phyloP scores from a whole-genome alignment of 92 coral and sea anemone species.

The Zoanthus sociatus region DNA sequence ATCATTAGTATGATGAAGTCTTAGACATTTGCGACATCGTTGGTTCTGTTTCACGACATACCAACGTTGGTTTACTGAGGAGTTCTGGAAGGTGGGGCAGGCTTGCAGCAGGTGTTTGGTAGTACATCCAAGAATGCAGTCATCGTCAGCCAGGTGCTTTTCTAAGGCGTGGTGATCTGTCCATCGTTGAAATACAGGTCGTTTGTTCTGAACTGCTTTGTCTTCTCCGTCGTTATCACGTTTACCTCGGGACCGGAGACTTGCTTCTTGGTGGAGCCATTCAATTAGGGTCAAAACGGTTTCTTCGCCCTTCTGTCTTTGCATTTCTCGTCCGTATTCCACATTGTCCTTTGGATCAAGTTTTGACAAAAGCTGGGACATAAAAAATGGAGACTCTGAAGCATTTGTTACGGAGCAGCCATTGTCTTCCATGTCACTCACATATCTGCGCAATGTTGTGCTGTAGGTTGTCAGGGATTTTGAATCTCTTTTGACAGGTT shows the following conservation, averaged over 20 bases:
- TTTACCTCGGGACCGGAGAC: slow-evolving; percentile 67
- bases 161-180: slow-evolving; percentile 40
- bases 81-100: slow-evolving; percentile 69
- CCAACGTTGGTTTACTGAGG: slow-evolving; percentile 74
- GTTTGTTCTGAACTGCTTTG: slow-evolving; percentile 40
- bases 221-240: slow-evolving; percentile 19
- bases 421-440: slow-evolving; percentile 77
- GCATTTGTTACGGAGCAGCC: slow-evolving; percentile 70
- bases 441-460: slow-evolving; percentile 37
- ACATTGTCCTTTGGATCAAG: slow-evolving; percentile 67
- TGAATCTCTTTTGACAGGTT: slow-evolving; percentile 37
- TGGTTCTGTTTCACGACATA: slow-evolving; percentile 38
- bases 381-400: slow-evolving; percentile 71
- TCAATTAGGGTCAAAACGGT: slow-evolving; percentile 26
- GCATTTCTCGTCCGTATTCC: slow-evolving; percentile 77
- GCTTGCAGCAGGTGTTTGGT: slow-evolving; percentile 62
- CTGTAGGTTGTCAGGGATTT: slow-evolving; percentile 46
- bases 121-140: slow-evolving; percentile 59
- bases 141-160: slow-evolving; percentile 44
- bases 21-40: slow-evolving; percentile 70
- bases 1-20: slow-evolving; percentile 54
- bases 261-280: slow-evolving; percentile 65
- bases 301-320: slow-evolving; percentile 63
- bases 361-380: slow-evolving; percentile 73
- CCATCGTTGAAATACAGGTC: slow-evolving; percentile 40